Evolutionary conservation across 2,113 vertebrate genomes (phyloP), one percentile per base, ranked within the genome.

Genomic region (Zosterops lateralis): DNA sequence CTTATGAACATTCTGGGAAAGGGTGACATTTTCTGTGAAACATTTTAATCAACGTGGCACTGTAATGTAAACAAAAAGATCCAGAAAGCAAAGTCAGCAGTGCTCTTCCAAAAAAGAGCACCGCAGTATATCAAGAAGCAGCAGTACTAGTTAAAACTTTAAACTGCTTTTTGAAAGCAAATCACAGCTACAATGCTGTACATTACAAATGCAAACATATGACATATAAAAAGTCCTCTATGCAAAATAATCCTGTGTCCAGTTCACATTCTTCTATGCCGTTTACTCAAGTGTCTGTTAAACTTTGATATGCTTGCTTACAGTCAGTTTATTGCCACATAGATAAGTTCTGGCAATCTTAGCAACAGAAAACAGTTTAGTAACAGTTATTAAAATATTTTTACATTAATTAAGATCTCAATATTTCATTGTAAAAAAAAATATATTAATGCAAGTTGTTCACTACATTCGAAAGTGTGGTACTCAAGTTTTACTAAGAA

Each of bases 341-440:
- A 61, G n/a, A 5, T 51, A 80, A 66, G 36, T 91, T 85, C 85
- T 81, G 72, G 62, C 36, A 75, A 57, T 66, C 71, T 73, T n/a
- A 71, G 71, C 92, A 93, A 95, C 66, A 68, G 38, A 84, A 89
- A 48, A 85, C 26, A 84, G 34, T 91, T 96, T 94, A 96, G 67
- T 93, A 93, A 77, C 67, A 97, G 61, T 77, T 96, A 92, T 54
- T 95, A 96, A 96, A 97, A 96, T 97, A 97, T 53, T 93, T 95
- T 83, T 86, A 94, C 44, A 84, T 78, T 64, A 95, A 92, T 68
- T 86, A 87, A 77, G 34, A 79, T 67, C 51, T 95, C 36, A 57
- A 71, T 34, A 68, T 84, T 90, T 71, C 75, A 90, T 54, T 60
- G 17, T 97, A 97, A 86, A 93, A 96, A 87, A 87, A 81, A 91